Percentiles rank a stretch among this genome's conserved stretches.
These are phyloP conservation scores for Glaucidium brasilianum DNA, from an alignment of 2,113 vertebrate species.

Conservation along the genomic window DNA sequence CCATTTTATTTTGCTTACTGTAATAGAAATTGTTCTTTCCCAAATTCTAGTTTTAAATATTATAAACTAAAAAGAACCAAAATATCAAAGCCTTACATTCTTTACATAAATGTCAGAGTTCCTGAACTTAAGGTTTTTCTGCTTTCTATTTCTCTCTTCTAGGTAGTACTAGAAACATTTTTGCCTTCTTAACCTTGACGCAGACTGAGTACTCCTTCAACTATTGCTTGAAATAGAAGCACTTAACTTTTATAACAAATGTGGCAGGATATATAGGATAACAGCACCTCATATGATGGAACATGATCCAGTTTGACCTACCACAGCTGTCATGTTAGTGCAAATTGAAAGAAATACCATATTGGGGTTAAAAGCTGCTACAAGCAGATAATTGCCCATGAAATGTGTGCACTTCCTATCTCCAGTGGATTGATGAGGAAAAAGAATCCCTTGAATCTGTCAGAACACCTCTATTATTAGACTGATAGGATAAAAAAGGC, in stretches of 20 bases:
- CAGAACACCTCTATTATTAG: neutral
- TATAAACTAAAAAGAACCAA: neutral
- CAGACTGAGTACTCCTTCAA: neutral
- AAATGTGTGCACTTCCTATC: neutral
- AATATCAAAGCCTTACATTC: neutral
- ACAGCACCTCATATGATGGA: neutral
- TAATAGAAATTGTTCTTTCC: neutral
- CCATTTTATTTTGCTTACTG: neutral
- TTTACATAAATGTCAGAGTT: neutral
- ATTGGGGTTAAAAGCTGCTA: neutral
- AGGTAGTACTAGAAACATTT: neutral
- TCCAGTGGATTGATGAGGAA: neutral
- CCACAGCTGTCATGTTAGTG: neutral
- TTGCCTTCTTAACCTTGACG: neutral
- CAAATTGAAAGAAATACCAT: slow-evolving; percentile 6
- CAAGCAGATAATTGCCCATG: neutral
- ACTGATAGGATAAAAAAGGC: neutral
- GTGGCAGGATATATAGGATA: neutral
- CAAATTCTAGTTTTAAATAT: neutral
- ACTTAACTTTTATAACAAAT: neutral
- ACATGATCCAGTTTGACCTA: neutral
- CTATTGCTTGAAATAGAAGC: neutral
- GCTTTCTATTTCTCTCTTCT: neutral
- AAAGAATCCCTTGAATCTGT: neutral
- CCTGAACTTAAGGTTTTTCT: neutral